phyloP scores from a whole-genome alignment of 1,140 invertebrate species.

The Drosophila novamexicana region DNA sequence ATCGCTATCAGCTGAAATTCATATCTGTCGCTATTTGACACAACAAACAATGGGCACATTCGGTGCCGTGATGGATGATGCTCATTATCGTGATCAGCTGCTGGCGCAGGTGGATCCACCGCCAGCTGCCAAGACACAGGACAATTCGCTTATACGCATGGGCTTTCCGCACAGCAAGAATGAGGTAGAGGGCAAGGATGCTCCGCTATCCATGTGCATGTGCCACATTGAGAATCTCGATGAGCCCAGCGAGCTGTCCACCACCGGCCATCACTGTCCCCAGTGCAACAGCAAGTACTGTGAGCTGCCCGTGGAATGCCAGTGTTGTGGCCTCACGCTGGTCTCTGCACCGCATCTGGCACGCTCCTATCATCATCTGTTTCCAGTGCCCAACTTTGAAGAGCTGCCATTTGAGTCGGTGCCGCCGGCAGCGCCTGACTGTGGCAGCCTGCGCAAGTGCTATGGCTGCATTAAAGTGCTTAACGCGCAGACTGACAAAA shows the following conservation, averaged over 20 bases:
- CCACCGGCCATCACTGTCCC: conserved; percentile 96
- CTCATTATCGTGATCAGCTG: conserved; percentile 93
- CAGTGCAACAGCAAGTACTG: conserved; percentile 99
- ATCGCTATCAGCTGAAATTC: conserved; percentile 97
- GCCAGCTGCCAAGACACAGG: conserved; percentile 91
- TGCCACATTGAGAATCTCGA: conserved; percentile 93
- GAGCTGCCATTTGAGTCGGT: conserved; percentile 87
- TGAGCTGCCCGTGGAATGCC: conserved; percentile 98
- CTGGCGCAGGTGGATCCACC: conserved; percentile 94
- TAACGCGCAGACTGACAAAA: conserved; percentile 87
- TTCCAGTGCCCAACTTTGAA: conserved; percentile 94
- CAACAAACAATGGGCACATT: conserved; percentile 88
- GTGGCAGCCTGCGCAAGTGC: conserved; percentile 84
- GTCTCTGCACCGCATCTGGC: conserved; percentile 99
- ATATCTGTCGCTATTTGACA: conserved; percentile 93
- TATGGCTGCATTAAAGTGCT: conserved; percentile 90
- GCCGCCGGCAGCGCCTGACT: conserved; percentile 82
- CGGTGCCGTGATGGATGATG: conserved; percentile 91
- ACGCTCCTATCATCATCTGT: conserved; percentile 98
- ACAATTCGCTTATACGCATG: conserved; percentile 95
- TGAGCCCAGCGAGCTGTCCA: conserved; percentile 87
- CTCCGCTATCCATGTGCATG: conserved; percentile 92
- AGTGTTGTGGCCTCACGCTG: conserved; percentile 97
- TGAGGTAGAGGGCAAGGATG: conserved; percentile 87
- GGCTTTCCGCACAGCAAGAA: conserved; percentile 91